A percentile compares a stretch with the other conserved stretches of the same genome.
Evolutionary conservation across 2,888 invertebrate species (phyloP).

Genomic region (Eupithecia tripunctaria): DNA sequence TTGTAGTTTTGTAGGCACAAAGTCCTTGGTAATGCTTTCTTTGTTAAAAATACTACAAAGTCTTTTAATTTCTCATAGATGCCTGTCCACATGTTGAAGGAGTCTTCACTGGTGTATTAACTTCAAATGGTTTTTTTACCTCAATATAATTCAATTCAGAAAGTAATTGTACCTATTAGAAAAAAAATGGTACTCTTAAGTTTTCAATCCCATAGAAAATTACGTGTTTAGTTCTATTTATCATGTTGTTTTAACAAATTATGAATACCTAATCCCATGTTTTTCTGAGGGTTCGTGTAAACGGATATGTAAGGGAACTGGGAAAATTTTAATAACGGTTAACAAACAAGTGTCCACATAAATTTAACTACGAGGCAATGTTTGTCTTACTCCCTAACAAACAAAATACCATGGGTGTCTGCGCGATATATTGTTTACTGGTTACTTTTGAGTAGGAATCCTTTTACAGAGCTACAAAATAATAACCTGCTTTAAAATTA

Average conservation of each 20-base stretch:
- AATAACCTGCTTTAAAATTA: background rate
- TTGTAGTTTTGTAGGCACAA: slow-evolving; percentile 12
- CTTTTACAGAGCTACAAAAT: background rate
- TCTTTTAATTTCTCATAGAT: background rate
- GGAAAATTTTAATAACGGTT: slow-evolving; percentile 55
- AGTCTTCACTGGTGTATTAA: too few relatives aligned
- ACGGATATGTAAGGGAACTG: slow-evolving; percentile 49
- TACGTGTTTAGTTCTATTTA: background rate
- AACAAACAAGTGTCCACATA: slow-evolving; percentile 54
- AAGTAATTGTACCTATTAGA: too few relatives aligned
- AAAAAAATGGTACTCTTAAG: background rate
- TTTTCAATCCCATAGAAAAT: background rate
- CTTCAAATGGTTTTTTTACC: too few relatives aligned
- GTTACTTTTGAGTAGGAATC: slow-evolving; percentile 1
- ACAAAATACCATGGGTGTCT: slow-evolving; percentile 14
- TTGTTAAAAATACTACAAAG: background rate
- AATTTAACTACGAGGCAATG: slow-evolving; percentile 51
- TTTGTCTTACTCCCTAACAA: slow-evolving; percentile 47
- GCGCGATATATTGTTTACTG: background rate
- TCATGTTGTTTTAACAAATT: slow-evolving; percentile 29
- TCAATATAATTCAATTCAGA: too few relatives aligned
- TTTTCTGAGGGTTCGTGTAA: slow-evolving; percentile 48
- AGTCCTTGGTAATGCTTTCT: background rate
- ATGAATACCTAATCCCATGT: slow-evolving; percentile 33
- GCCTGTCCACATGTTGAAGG: background rate